A percentile compares a stretch with the other conserved stretches of the same genome.
phyloP scores from a whole-genome alignment of 2,113 vertebrate genomes.

The Psammodynastes pulverulentus region DNA sequence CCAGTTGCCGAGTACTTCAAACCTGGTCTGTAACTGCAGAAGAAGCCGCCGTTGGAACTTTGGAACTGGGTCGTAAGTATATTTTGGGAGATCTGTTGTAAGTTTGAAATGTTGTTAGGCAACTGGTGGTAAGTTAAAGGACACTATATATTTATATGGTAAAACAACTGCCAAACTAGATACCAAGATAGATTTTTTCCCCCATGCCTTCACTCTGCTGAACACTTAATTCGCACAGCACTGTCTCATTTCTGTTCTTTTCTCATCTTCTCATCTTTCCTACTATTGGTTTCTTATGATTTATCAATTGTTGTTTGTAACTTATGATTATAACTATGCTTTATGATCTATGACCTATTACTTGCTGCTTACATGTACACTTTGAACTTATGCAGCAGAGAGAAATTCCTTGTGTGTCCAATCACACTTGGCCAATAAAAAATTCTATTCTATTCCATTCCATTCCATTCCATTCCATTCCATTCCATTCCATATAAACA shows the following conservation, averaged over 20 bases:
- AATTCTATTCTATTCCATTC: not conserved
- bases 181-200: no score
- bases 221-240: no score
- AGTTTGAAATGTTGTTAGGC: no score
- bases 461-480: fast-evolving
- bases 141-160: no score
- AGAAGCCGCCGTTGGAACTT: not conserved
- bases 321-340: not conserved
- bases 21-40: not conserved
- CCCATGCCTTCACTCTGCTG: no score
- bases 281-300: not conserved
- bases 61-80: not conserved
- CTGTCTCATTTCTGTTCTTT: not conserved
- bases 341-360: not conserved
- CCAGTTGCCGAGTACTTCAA: not conserved
- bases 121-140: no score
- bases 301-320: not conserved
- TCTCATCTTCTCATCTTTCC: not conserved
- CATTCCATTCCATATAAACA: no score
- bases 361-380: not conserved
- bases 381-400: not conserved
- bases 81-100: no score
- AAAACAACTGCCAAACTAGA: no score
- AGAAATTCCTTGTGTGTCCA: not conserved
- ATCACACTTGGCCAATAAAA: not conserved